Evolutionary conservation across 2,113 vertebrate species (phyloP).

Genomic region (Sapayoa aenigma): DNA sequence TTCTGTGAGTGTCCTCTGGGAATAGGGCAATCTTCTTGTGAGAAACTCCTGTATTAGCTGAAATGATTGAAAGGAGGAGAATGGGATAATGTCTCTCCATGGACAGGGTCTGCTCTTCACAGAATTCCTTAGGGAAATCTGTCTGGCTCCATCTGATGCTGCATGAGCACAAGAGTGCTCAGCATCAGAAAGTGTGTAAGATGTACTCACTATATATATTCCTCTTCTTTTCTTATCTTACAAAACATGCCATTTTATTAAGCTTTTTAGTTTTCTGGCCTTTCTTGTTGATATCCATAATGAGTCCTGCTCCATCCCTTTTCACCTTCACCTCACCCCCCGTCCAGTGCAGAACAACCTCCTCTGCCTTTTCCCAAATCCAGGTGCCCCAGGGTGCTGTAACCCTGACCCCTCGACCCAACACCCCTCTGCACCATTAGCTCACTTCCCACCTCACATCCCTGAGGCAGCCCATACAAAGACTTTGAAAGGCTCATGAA

Average conservation of each 20-base stretch:
- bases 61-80: background rate
- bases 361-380: background rate
- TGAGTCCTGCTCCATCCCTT: rapidly evolving
- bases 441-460: background rate
- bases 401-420: background rate
- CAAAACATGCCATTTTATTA: background rate
- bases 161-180: background rate
- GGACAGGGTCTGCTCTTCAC: background rate
- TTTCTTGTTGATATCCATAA: background rate
- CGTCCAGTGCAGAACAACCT: background rate
- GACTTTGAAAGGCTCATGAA: background rate
- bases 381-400: background rate
- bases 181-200: background rate
- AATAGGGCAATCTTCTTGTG: background rate
- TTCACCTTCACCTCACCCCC: background rate
- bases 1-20: background rate
- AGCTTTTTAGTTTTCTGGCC: background rate
- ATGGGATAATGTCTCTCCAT: background rate
- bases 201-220: background rate
- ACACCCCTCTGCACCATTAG: background rate
- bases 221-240: background rate
- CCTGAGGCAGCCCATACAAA: background rate
- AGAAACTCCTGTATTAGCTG: background rate
- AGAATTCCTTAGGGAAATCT: background rate
- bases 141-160: background rate